A percentile compares a stretch with the other conserved stretches of the same genome.
These are phyloP conservation scores for Thymelicus sylvestris DNA, from an alignment of 2,888 invertebrate genomes.

Conservation along the genomic window DNA sequence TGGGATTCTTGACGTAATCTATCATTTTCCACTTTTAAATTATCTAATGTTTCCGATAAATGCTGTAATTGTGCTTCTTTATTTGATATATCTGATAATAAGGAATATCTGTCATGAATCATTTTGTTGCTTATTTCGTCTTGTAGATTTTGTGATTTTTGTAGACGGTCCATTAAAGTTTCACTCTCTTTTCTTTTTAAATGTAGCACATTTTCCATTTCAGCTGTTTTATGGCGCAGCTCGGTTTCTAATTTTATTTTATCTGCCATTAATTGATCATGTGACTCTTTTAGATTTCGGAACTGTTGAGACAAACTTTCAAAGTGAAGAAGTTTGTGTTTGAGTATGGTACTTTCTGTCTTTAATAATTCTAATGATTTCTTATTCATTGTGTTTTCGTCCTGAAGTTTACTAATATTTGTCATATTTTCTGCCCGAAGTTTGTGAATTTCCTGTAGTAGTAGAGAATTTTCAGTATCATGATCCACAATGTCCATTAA, in stretches of 20 bases:
- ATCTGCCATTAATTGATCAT: slow-evolving; percentile 51
- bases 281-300: slow-evolving; percentile 52
- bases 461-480: slow-evolving; percentile 51
- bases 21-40: slow-evolving; percentile 55
- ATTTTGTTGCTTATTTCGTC: slow-evolving; percentile 39
- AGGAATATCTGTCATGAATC: slow-evolving; percentile 36
- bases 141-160: slow-evolving; percentile 42
- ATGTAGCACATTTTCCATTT: slow-evolving; percentile 43
- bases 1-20: slow-evolving; percentile 43
- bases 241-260: slow-evolving; percentile 57
- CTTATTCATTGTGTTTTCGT: slow-evolving; percentile 58
- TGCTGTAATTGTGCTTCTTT: slow-evolving; percentile 41
- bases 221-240: slow-evolving; percentile 50
- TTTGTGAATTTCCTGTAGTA: slow-evolving; percentile 59
- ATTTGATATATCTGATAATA: slow-evolving; percentile 39
- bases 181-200: slow-evolving; percentile 45
- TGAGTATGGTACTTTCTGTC: slow-evolving; percentile 60
- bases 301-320: slow-evolving; percentile 55
- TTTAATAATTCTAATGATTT: slow-evolving; percentile 53
- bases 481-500: slow-evolving; percentile 20
- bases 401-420: slow-evolving; percentile 55
- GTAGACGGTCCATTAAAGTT: slow-evolving; percentile 40
- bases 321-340: slow-evolving; percentile 53
- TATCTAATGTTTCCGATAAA: slow-evolving; percentile 51
- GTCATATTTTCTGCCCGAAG: slow-evolving; percentile 56